These are phyloP conservation scores for Noctua pronuba DNA, from an alignment of 2,888 invertebrate species.

Conservation along the genomic window DNA sequence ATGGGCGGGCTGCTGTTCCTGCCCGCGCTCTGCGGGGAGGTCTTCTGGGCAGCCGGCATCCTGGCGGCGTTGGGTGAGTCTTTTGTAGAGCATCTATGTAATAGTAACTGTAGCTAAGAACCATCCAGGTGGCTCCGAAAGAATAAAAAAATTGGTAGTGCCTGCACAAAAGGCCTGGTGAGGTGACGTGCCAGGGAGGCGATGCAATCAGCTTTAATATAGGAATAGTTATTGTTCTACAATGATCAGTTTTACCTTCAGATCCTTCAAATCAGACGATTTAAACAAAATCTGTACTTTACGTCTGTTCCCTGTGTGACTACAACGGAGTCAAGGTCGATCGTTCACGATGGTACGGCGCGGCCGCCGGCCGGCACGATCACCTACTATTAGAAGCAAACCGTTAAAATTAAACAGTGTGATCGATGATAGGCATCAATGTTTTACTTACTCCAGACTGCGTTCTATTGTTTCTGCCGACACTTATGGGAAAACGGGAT, in stretches of 20 bases:
- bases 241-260: neutral
- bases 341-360: too few species aligned
- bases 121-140: neutral
- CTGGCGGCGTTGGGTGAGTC: slow-evolving; percentile 96
- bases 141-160: neutral
- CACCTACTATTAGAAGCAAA: neutral
- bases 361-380: neutral
- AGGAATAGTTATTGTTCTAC: neutral
- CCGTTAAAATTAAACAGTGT: neutral
- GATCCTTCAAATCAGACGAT: neutral
- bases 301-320: neutral
- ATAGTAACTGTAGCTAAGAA: neutral
- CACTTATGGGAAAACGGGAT: neutral
- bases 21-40: slow-evolving; percentile 99
- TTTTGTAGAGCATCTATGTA: neutral
- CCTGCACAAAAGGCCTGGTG: neutral
- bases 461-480: neutral
- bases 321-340: neutral
- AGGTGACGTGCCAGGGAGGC: neutral
- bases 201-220: neutral
- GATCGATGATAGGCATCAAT: neutral
- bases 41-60: slow-evolving; percentile 99
- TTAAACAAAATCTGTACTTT: neutral
- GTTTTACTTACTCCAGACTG: neutral
- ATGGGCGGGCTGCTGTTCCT: slow-evolving; percentile 99